These are phyloP conservation scores for Genyomyrus donnyi DNA, from an alignment of 2,113 vertebrate genomes.

Conservation along the genomic window DNA sequence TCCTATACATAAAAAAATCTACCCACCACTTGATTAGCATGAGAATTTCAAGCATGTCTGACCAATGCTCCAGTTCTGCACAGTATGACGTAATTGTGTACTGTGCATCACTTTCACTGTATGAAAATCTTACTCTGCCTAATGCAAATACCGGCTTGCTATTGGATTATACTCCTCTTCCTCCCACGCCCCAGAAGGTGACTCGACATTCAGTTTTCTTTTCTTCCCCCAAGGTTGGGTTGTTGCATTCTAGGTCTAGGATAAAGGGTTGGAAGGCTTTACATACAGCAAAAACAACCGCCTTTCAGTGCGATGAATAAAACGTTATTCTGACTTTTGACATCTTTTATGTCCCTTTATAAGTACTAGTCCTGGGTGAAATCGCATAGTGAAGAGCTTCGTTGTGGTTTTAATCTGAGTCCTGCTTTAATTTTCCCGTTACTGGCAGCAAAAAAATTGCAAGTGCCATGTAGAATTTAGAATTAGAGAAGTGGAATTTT, in stretches of 20 bases:
- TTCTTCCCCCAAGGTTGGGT: neutral
- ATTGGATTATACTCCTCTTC: neutral
- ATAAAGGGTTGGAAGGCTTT: neutral
- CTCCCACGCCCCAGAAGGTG: neutral
- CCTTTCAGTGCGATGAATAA: neutral
- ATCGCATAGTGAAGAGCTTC: neutral
- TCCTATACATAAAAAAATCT: neutral
- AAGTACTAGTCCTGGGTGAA: neutral
- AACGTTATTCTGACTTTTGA: neutral
- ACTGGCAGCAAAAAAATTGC: neutral
- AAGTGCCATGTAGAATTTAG: neutral
- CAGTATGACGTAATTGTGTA: neutral
- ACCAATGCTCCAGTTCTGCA: neutral
- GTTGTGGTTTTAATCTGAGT: neutral
- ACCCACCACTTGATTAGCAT: neutral
- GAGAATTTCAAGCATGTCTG: neutral
- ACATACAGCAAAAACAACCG: neutral
- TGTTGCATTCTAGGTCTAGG: neutral
- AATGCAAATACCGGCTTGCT: neutral
- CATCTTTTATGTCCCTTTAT: neutral
- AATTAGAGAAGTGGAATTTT: neutral
- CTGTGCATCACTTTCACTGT: neutral
- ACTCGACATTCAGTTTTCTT: neutral
- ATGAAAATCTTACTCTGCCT: neutral
- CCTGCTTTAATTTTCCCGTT: neutral